Percentiles rank a stretch among this genome's conserved stretches.
Evolutionary conservation across 2,113 vertebrate species (phyloP).

Genomic region (Hippoglossus stenolepis): DNA sequence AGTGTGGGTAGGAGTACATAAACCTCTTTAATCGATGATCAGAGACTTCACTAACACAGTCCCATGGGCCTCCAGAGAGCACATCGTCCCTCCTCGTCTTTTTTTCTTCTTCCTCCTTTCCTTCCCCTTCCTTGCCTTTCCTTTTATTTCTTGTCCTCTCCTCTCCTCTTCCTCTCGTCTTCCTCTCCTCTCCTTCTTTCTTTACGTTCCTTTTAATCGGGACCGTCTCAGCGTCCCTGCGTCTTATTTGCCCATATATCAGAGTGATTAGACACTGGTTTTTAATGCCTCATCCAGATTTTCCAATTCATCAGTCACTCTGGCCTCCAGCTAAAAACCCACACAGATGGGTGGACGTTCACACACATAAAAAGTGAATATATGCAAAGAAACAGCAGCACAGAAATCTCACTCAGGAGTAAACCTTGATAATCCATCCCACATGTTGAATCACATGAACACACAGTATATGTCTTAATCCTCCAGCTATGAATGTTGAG

Average conservation of each 20-base stretch:
- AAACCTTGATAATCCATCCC: slow-evolving; percentile 52
- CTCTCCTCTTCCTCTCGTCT: not conserved
- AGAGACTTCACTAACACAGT: slow-evolving; percentile 60
- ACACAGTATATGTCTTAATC: slow-evolving; percentile 39
- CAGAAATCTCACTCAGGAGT: slow-evolving; percentile 29
- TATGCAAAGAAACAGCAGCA: slow-evolving; percentile 32
- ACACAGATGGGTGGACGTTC: slow-evolving; percentile 41
- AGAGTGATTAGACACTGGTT: slow-evolving; percentile 55
- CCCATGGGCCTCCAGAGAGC: slow-evolving; percentile 60
- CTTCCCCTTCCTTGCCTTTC: not conserved
- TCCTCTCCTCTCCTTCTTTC: not conserved
- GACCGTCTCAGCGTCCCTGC: too few relatives aligned
- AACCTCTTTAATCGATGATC: slow-evolving; percentile 81
- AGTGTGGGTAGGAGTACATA: slow-evolving; percentile 69
- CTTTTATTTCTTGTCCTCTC: not conserved
- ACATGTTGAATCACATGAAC: slow-evolving; percentile 22
- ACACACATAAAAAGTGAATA: not conserved
- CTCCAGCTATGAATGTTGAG: not conserved
- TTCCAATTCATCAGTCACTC: slow-evolving; percentile 42
- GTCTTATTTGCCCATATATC: slow-evolving; percentile 42
- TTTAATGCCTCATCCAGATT: slow-evolving; percentile 37
- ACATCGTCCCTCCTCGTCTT: slow-evolving; percentile 3
- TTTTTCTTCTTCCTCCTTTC: not conserved
- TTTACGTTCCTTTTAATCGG: not conserved
- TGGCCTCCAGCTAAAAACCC: slow-evolving; percentile 63